A percentile compares a stretch with the other conserved stretches of the same genome.
Evolutionary conservation across 2,888 invertebrate genomes (phyloP).

Genomic region (Hydrotaea cyrtoneurina): DNA sequence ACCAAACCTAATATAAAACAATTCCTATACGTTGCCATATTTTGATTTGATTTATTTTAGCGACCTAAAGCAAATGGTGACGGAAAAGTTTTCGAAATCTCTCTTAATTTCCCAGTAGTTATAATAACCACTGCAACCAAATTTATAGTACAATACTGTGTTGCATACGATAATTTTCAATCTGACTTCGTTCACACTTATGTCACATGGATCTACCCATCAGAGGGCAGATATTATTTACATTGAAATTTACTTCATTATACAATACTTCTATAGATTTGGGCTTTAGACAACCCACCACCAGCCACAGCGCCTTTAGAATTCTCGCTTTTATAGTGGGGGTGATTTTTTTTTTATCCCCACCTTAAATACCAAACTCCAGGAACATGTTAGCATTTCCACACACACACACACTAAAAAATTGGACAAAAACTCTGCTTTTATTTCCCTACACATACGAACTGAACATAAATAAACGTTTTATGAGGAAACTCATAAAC

Average conservation of each 20-base stretch:
- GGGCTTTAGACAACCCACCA: background rate
- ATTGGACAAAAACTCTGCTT: background rate
- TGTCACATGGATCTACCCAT: background rate
- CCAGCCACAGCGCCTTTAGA: background rate
- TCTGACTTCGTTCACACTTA: background rate
- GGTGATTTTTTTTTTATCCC: background rate
- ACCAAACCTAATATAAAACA: no score
- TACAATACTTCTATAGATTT: background rate
- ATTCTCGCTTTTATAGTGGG: background rate
- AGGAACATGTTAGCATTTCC: background rate
- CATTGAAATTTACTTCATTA: constrained; percentile 13
- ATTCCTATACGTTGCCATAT: no score
- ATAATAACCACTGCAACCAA: no score
- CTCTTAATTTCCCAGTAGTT: no score
- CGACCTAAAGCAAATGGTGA: no score
- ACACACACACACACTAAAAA: background rate
- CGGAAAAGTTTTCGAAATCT: no score
- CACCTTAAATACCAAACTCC: background rate
- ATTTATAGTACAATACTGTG: no score
- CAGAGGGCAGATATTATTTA: background rate
- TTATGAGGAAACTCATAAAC: constrained; percentile 14
- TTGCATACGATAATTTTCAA: no score
- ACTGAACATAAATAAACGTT: constrained; percentile 2
- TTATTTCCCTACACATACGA: background rate
- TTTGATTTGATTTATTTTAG: no score